Evolutionary conservation across 2,113 vertebrate species (phyloP).

Genomic region (Glaucidium brasilianum): DNA sequence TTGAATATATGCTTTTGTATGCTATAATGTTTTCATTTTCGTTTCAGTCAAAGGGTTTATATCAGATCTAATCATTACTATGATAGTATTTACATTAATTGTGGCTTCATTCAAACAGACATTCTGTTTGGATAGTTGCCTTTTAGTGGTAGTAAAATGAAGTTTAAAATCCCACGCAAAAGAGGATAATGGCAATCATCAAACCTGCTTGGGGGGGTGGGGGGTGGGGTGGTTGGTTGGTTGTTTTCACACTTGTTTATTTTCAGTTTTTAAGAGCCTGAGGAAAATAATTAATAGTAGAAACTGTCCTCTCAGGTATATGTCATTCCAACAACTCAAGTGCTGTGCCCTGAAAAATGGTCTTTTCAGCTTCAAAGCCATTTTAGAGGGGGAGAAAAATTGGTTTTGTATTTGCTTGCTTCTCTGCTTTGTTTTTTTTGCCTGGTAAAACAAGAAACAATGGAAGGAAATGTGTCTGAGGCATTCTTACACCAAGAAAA

Average conservation of each 20-base stretch:
- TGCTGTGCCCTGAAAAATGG: background rate
- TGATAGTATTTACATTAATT: background rate
- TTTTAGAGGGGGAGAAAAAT: background rate
- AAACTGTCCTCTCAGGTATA: background rate
- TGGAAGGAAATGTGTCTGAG: constrained; percentile 20
- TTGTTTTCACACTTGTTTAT: background rate
- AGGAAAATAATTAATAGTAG: background rate
- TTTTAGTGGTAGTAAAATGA: background rate
- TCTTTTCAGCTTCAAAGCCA: background rate
- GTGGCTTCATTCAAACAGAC: background rate
- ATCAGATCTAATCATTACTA: background rate
- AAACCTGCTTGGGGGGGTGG: background rate
- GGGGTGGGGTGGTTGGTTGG: background rate
- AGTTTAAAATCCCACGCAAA: background rate
- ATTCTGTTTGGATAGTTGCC: background rate
- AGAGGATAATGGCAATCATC: background rate
- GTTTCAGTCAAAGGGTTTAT: background rate
- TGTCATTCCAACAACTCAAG: background rate
- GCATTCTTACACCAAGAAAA: background rate
- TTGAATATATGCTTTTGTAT: background rate
- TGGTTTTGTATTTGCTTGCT: background rate
- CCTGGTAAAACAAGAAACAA: background rate
- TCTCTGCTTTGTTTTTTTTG: background rate
- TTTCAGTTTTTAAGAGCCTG: background rate
- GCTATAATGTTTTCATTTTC: background rate